Base-by-base conservation (phyloP, 1,140 invertebrate species). In the Macrobrachium nipponense region DNA sequence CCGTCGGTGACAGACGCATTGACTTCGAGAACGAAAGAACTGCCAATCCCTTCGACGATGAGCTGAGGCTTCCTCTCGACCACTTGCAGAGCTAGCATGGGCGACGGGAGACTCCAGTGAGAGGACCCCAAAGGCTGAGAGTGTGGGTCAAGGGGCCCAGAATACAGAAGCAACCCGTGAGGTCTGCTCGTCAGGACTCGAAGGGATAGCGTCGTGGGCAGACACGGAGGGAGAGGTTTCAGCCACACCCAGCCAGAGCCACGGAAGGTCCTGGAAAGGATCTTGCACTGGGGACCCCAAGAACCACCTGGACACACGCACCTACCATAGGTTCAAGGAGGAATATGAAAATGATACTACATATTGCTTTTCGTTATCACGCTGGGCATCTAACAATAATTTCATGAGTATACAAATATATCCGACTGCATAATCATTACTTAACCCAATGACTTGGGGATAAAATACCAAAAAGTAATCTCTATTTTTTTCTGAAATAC, bases 181-280 rank as follows among this genome's bases (percentile, higher is more conserved):
- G 59, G 62, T 11, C 59, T 60, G 43, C 73, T 73, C 10, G 75
- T 78, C 61, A 84, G 82, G 61, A 84, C 17, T 14, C 75, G 72
- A 44, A 84, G 61, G 10, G 82, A 77, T 0, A 84, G 5, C 27
- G 82, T 78, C 12, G 76, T 58, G 61, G 82, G 82, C 10, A 84
- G 73, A 75, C 82, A 84, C 60, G 61, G 60, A 6, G 82, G 73
- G 17, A 78, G 60, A 5, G 82, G 82, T 3, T 27, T 18, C 5
- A 84, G 58, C 82, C 82, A 84, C 60, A 62, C 82, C 82, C 82
- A 84, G 6, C 82, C 82, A 12, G 60, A 51, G 17, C 82, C 82
- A 11, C 36, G 18, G 82, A 84, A 84, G 61, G 60, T 78, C 3
- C 82, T 60, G 36, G 60, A 23, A n/a, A 84, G 27, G 12, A 84